These are phyloP conservation scores for Apis dorsata DNA, from an alignment of 1,140 invertebrate species.

Conservation along the genomic window DNA sequence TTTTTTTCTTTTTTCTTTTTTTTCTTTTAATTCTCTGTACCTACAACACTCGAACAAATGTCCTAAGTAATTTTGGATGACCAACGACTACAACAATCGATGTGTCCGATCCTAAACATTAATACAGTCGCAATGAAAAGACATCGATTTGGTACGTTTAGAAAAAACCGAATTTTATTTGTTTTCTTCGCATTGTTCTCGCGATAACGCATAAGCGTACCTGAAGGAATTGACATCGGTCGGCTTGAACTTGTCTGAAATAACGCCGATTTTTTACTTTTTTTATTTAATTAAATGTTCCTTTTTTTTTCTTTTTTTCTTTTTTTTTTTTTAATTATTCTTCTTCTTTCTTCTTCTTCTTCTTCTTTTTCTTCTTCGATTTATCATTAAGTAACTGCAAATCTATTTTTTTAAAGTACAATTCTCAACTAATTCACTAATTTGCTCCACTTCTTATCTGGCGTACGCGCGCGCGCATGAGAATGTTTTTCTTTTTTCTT, in stretches of 20 bases:
- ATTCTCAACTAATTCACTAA: constrained; percentile 20
- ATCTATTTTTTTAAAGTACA: constrained; percentile 24
- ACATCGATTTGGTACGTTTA: constrained; percentile 52
- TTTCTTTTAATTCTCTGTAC: constrained; percentile 33
- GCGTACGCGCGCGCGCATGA: constrained; percentile 38
- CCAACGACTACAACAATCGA: constrained; percentile 48
- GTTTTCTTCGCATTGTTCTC: constrained; percentile 33
- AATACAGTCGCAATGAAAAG: constrained; percentile 50
- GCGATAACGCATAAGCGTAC: constrained; percentile 60
- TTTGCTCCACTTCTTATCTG: constrained; percentile 30
- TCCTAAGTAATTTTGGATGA: constrained; percentile 43
- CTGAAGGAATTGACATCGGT: constrained; percentile 65
- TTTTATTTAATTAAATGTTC: constrained; percentile 14
- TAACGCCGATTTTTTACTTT: constrained; percentile 41
- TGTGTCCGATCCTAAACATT: constrained; percentile 31
- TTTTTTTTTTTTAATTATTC: neutral
- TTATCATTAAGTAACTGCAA: constrained; percentile 42
- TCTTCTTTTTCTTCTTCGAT: too few relatives aligned
- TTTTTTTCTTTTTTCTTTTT: neutral
- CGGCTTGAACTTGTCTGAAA: constrained; percentile 50
- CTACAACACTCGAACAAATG: constrained; percentile 38
- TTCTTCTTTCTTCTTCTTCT: neutral
- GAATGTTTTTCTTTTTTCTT: neutral
- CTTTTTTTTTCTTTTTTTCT: neutral
- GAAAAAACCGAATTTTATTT: constrained; percentile 39